Percentiles rank a stretch among this genome's conserved stretches.
phyloP scores from a whole-genome alignment of 1,140 invertebrate genomes.

The Stenopsyche tienmushanensis region DNA sequence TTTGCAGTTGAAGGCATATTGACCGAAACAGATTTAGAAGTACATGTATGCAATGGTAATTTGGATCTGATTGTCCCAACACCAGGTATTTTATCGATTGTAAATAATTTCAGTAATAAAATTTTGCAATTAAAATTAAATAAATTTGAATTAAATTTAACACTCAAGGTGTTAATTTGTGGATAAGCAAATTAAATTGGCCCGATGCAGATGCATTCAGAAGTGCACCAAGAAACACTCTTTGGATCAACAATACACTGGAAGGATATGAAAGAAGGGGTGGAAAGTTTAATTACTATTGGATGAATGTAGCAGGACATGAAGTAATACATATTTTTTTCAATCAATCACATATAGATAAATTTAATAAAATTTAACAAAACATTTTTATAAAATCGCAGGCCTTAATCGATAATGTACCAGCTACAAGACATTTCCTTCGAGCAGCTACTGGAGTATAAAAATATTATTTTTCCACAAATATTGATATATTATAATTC shows the following conservation, averaged over 20 bases:
- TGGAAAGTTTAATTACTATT: constrained; percentile 71
- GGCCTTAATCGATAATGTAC: constrained; percentile 65
- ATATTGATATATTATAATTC: no score
- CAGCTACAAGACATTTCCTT: constrained; percentile 56
- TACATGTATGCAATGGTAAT: constrained; percentile 46
- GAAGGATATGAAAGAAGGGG: constrained; percentile 69
- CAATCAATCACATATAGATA: no score
- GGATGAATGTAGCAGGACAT: constrained; percentile 71
- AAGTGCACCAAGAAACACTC: constrained; percentile 52
- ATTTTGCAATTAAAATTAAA: constrained; percentile 1
- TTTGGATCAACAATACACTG: constrained; percentile 59
- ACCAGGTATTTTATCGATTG: constrained; percentile 56
- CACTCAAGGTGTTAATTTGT: constrained; percentile 48
- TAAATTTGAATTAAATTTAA: not conserved
- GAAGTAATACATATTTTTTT: constrained; percentile 57
- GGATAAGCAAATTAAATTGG: constrained; percentile 74
- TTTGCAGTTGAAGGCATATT: constrained; percentile 45
- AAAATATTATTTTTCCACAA: no score
- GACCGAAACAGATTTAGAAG: constrained; percentile 44
- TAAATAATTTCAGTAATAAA: constrained; percentile 55
- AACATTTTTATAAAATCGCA: constrained; percentile 42
- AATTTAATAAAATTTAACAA: no score
- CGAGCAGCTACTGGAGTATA: constrained; percentile 52
- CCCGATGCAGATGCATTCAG: constrained; percentile 57
- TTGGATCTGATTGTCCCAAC: constrained; percentile 46